phyloP scores from a whole-genome alignment of 2,888 invertebrate species.

The Didymodactylos carnosus region DNA sequence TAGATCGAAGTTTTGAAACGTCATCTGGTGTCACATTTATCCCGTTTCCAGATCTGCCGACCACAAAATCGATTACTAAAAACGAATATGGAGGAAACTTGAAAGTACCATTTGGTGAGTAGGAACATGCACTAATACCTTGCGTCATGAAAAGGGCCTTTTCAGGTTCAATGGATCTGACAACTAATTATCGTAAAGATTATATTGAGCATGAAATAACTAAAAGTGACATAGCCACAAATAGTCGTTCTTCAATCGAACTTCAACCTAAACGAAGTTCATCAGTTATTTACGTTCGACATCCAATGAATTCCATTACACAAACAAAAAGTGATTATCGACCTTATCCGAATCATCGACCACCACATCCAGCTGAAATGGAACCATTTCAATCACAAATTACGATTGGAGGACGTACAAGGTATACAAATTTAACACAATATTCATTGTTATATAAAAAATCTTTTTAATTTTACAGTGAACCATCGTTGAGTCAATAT shows the following conservation, averaged over 20 bases:
- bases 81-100: neutral
- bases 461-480: neutral
- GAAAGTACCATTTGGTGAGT: neutral
- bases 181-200: slow-evolving; percentile 1
- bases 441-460: neutral
- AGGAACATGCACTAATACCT: neutral
- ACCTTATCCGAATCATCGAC: neutral
- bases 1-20: neutral
- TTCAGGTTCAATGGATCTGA: neutral
- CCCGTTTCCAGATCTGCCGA: neutral
- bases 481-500: neutral
- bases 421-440: too few species aligned
- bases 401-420: neutral
- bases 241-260: too few species aligned
- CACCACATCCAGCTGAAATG: neutral
- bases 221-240: too few species aligned
- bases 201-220: neutral
- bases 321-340: slow-evolving; percentile 6
- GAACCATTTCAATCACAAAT: neutral
- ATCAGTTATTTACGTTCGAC: neutral
- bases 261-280: too few species aligned
- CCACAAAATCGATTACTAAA: neutral
- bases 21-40: neutral
- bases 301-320: neutral
- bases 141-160: neutral